Evolutionary conservation across 2,113 vertebrate species (phyloP).

Genomic region (Scomber colias): DNA sequence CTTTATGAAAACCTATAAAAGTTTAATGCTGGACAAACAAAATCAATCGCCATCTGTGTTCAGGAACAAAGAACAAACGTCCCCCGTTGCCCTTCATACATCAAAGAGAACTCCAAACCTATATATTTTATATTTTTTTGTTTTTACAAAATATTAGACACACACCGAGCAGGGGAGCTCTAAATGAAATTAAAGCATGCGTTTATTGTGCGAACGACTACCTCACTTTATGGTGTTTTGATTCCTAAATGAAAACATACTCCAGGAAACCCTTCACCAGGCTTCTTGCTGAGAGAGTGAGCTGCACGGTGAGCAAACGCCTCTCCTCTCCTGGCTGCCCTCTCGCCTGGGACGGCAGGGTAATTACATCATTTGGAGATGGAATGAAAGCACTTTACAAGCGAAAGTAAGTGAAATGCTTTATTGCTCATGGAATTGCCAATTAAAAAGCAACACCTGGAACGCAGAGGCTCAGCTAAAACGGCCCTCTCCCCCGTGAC

Average conservation of each 20-base stretch:
- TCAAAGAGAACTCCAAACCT: constrained; percentile 45
- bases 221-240: constrained; percentile 78
- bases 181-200: constrained; percentile 68
- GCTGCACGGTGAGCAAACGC: constrained; percentile 38
- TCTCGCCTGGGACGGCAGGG: constrained; percentile 69
- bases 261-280: constrained; percentile 62
- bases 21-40: constrained; percentile 41
- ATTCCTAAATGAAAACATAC: constrained; percentile 81
- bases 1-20: constrained; percentile 41
- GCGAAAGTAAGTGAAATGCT: constrained; percentile 80
- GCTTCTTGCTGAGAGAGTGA: constrained; percentile 65
- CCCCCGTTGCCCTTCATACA: constrained; percentile 24
- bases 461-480: constrained; percentile 71
- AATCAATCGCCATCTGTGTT: constrained; percentile 53
- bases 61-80: constrained; percentile 35
- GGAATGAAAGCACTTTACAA: constrained; percentile 85
- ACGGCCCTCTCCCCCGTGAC: constrained; percentile 20
- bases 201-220: constrained; percentile 75
- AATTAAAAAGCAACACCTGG: constrained; percentile 88
- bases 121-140: constrained; percentile 22
- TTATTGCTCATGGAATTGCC: constrained; percentile 84
- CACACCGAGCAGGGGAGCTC: constrained; percentile 36
- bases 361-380: constrained; percentile 88
- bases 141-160: constrained; percentile 47
- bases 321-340: constrained; percentile 50